Conservation (phyloP, 2,113 vertebrate genomes). For the Cyanoderma ruficeps region DNA sequence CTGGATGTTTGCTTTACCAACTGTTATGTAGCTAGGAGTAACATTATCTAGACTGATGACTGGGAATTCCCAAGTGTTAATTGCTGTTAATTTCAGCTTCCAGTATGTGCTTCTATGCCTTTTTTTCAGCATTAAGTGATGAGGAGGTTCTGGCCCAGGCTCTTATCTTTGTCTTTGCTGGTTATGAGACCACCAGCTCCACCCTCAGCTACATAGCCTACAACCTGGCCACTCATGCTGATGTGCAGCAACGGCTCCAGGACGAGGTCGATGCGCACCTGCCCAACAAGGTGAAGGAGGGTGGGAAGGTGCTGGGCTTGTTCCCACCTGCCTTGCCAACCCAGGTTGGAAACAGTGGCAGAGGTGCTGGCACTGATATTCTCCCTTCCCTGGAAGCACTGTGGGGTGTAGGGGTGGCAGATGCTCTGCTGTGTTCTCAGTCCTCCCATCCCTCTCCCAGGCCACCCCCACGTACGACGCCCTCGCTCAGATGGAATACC, state of each 20-base stretch:
- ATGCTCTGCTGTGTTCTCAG: background rate
- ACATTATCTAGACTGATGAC: background rate
- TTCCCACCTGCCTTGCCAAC: background rate
- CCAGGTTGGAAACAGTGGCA: background rate
- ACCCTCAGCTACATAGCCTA: conserved; percentile 72
- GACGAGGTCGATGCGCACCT: conserved; percentile 77
- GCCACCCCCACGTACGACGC: conserved; percentile 65
- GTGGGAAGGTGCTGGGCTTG: background rate
- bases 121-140: conserved; percentile 77
- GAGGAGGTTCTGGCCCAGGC: conserved; percentile 79
- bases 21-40: background rate
- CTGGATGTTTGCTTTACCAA: background rate
- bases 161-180: conserved; percentile 79
- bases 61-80: background rate
- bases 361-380: background rate
- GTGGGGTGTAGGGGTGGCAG: background rate
- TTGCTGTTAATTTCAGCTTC: background rate
- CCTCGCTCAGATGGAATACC: conserved; percentile 82
- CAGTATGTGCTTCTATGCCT: background rate
- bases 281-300: conserved; percentile 70
- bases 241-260: conserved; percentile 74
- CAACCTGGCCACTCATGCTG: conserved; percentile 76
- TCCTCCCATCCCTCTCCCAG: conserved; percentile 19
- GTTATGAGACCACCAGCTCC: conserved; percentile 81
- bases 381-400: background rate